Evolutionary conservation across 2,797 vertebrate species (phyloP).

Genomic region (Channa striata): DNA sequence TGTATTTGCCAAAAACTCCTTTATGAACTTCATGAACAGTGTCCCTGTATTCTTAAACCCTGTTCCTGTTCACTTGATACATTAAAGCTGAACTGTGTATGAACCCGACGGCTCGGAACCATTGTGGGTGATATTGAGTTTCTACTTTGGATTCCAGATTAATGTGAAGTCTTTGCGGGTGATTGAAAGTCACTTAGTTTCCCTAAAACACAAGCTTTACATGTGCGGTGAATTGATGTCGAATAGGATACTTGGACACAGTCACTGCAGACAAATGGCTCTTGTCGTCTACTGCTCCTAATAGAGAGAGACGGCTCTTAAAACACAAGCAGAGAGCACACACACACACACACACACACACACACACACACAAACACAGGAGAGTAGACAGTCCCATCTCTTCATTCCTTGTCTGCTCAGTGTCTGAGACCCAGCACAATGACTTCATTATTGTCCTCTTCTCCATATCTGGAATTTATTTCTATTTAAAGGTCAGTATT

Average conservation of each 20-base stretch:
- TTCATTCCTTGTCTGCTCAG: slow-evolving; percentile 39
- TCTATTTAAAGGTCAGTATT: slow-evolving; percentile 39
- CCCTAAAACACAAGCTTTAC: background rate
- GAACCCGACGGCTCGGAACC: background rate
- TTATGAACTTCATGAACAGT: background rate
- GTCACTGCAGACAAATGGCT: slow-evolving; percentile 46
- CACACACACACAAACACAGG: background rate
- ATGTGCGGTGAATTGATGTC: slow-evolving; percentile 24
- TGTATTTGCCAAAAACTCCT: no score
- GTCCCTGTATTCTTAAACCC: background rate
- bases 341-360: slow-evolving; percentile 6
- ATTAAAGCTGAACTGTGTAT: background rate
- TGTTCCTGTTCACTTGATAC: background rate
- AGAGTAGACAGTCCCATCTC: slow-evolving; percentile 44
- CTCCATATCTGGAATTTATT: slow-evolving; percentile 31
- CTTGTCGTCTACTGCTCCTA: slow-evolving; percentile 45
- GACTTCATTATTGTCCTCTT: slow-evolving; percentile 6
- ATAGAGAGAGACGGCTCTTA: slow-evolving; percentile 35
- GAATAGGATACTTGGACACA: slow-evolving; percentile 17
- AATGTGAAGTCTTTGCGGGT: background rate
- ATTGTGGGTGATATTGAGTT: rapidly evolving
- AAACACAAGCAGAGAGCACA: slow-evolving; percentile 37
- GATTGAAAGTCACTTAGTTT: background rate
- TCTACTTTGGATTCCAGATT: background rate
- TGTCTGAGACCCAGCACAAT: slow-evolving; percentile 26